Evolutionary conservation across 2,888 invertebrate species (phyloP).

Genomic region (Rhamnusium bicolor): DNA sequence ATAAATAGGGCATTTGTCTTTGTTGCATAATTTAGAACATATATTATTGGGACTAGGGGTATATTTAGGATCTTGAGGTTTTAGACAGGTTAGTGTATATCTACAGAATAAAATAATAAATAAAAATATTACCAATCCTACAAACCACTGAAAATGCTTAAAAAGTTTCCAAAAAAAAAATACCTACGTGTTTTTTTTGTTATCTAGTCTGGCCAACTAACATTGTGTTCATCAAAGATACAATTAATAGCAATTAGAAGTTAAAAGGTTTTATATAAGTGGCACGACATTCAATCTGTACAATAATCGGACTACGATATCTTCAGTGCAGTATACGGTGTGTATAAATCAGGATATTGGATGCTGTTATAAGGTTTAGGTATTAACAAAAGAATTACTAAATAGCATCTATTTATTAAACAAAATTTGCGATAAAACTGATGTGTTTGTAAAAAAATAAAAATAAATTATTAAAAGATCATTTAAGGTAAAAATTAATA

Average conservation of each 20-base stretch:
- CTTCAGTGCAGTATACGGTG: too few relatives aligned
- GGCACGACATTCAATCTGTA: too few relatives aligned
- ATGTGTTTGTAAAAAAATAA: slow-evolving; percentile 2
- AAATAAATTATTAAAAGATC: slow-evolving; percentile 10
- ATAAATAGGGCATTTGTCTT: background rate
- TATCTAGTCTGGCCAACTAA: too few relatives aligned
- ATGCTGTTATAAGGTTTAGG: background rate
- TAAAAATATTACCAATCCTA: background rate
- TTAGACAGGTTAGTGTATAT: background rate
- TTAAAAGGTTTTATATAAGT: too few relatives aligned
- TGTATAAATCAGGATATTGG: too few relatives aligned
- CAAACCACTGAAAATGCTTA: too few relatives aligned
- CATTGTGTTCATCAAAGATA: too few relatives aligned
- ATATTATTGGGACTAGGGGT: background rate
- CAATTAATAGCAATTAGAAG: too few relatives aligned
- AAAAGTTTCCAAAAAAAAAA: too few relatives aligned
- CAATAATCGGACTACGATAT: too few relatives aligned
- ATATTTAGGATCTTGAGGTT: background rate
- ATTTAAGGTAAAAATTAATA: background rate
- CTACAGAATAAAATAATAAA: slow-evolving; percentile 3
- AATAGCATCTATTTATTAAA: background rate
- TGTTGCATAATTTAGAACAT: slow-evolving; percentile 3
- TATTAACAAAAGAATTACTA: too few relatives aligned
- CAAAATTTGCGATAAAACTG: background rate
- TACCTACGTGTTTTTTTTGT: too few relatives aligned